Conservation (phyloP, 2,113 vertebrate genomes). For the Chionodraco myersi region DNA sequence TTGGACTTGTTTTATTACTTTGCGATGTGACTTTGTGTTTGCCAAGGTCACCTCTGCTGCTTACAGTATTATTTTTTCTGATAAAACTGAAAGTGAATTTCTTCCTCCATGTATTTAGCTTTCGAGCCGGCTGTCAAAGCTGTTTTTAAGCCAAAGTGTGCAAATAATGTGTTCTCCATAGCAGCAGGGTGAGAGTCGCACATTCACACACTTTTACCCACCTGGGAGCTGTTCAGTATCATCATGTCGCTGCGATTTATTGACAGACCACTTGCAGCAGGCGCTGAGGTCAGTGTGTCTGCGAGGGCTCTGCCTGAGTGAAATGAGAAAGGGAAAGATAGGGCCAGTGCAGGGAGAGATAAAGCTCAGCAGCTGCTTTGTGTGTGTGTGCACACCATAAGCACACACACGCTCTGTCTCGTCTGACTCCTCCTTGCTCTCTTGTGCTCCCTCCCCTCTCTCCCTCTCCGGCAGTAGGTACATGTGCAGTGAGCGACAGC, state of each 20-base stretch:
- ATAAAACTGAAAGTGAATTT: not conserved
- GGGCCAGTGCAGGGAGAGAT: constrained; percentile 49
- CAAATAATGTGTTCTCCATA: constrained; percentile 6
- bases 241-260: constrained; percentile 46
- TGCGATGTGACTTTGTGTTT: not conserved
- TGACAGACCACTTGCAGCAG: constrained; percentile 52
- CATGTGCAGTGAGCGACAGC: constrained; percentile 72
- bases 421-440: constrained; percentile 67
- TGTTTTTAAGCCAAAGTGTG: not conserved
- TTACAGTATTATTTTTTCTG: not conserved
- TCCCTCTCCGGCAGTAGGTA: constrained; percentile 47
- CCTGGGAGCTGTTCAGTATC: constrained; percentile 44
- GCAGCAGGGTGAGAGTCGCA: not conserved
- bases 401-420: constrained; percentile 13
- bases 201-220: constrained; percentile 22
- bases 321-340: constrained; percentile 48
- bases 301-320: constrained; percentile 12
- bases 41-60: not conserved
- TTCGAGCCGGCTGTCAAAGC: not conserved
- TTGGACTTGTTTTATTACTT: constrained; percentile 7
- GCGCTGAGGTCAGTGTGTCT: constrained; percentile 46
- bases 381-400: not conserved
- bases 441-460: constrained; percentile 37
- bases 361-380: constrained; percentile 52
- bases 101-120: not conserved